Base-by-base conservation (phyloP, 2,113 vertebrate species). In the Anolis carolinensis region DNA sequence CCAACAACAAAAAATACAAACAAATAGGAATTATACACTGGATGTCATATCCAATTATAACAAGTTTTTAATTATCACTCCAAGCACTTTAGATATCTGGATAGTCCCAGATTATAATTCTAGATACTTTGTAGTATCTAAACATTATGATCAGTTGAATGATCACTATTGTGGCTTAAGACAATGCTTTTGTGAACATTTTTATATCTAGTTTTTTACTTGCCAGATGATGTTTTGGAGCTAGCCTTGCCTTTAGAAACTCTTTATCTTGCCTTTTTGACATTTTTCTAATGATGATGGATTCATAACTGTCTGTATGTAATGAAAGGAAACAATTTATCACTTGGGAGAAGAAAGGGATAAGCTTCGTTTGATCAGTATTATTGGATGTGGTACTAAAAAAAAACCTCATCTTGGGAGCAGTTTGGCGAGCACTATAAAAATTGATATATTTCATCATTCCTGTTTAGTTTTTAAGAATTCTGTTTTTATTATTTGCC, bases 51-150 rank as follows among this genome's bases (percentile, higher is more conserved):
- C 85, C 86, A 82, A 92, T 84, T 90, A 92, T 88, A 90, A 88
- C 89, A 59, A 8, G 91, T 81, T 72, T 90, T 90, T 84, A 95
- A 95, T 93, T 97, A 96, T 96, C 96, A 97, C 97, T 98, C 90
- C 92, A 97, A 97, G 98, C 98, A 99, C 98, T 99, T 99, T 99
- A 99, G 94, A 97, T 96, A 98, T 99, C 97, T 98, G 98, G 98
- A 97, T 93, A 93, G 89, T 91, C 95, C 98, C 98, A 98, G 97
- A 97, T 98, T 95, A 94, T 96, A 92, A 94, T 96, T 97, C 96
- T 95, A 96, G 98, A 99, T 99, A 98, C 98, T 94, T 97, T 93
- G 88, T 94, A 92, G 96, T 99, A 98, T 99, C 98, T 97, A 95
- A 89, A 94, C 93, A 90, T 96, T 96, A 97, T 74, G 98, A 99